Evolutionary conservation across 2,888 invertebrate species (phyloP), one percentile per base, ranked within the genome.

Genomic region (Phyllotreta cruciferae): DNA sequence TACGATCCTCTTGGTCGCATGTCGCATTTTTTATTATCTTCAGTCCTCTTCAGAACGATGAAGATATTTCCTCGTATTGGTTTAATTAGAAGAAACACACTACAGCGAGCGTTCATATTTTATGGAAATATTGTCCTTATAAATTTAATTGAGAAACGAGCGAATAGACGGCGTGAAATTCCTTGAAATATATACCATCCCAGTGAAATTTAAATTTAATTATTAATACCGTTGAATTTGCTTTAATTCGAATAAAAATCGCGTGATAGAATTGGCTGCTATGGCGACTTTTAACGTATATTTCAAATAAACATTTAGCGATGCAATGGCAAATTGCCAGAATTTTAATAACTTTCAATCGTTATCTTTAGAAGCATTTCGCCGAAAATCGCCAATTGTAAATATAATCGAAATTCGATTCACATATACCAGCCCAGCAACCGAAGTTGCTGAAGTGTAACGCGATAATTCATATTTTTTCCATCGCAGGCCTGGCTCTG

Each of bases 1-100:
- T 54, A 54, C 54, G 54, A 41, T n/a, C 39, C 8, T n/a, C 36
- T 6, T 37, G 13, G 38, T 54, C 54, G 39, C 14, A 10, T 54
- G 24, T 39, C 41, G 34, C 39, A 39, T 54, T 11, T 53, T n/a
- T 54, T 54, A 54, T 54, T 54, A 36, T 41, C 54, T 41, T 24
- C 39, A 41, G 54, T 41, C 41, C 39, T 39, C 54, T 24, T 24
- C 24, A 24, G 5, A 54, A 39, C 38, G 39, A 54, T 54, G 54
- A 54, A 54, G 54, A 54, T 54, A 54, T 54, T 54, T 54, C 54
- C 34, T 54, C 24, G 53, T 14, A 38, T 39, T 24, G 38, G 54
- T 54, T 54, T 54, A 54, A 54, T 54, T 54, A 54, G 54, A n/a
- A 44, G 44, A 44, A 44, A 44, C 44, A 1, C 14, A 44, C 44